Conservation (phyloP, 1,140 invertebrate genomes). For the Tetragnatha versicolor region DNA sequence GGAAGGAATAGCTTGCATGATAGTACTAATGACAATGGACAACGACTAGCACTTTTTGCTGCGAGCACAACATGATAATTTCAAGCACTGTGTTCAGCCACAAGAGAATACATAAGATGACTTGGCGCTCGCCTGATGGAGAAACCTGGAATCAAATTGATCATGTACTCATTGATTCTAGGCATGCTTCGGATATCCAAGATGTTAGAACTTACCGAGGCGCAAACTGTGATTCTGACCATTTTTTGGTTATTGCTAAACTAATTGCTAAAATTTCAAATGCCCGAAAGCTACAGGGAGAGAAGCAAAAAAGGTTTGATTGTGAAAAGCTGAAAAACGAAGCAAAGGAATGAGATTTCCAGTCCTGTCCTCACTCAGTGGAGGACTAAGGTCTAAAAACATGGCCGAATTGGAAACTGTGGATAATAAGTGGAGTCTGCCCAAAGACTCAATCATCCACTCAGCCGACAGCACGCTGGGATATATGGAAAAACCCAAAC, state of each 20-base stretch:
- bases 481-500: not conserved
- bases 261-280: not conserved
- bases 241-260: not conserved
- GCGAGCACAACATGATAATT: not conserved
- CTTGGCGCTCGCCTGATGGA: not conserved
- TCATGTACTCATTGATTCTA: not conserved
- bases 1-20: not conserved
- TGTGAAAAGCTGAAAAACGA: not conserved
- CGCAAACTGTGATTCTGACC: not conserved
- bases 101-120: not conserved
- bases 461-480: no score
- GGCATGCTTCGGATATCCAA: not conserved
- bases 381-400: not conserved
- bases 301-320: not conserved
- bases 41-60: not conserved
- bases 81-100: not conserved
- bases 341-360: not conserved
- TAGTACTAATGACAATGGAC: no score
- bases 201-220: not conserved
- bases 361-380: not conserved
- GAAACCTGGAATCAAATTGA: not conserved
- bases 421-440: not conserved
- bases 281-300: not conserved
- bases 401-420: not conserved
- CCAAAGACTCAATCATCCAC: not conserved